Base-by-base conservation (phyloP, 2,888 invertebrate genomes). In the Epistrophe grossulariae region DNA sequence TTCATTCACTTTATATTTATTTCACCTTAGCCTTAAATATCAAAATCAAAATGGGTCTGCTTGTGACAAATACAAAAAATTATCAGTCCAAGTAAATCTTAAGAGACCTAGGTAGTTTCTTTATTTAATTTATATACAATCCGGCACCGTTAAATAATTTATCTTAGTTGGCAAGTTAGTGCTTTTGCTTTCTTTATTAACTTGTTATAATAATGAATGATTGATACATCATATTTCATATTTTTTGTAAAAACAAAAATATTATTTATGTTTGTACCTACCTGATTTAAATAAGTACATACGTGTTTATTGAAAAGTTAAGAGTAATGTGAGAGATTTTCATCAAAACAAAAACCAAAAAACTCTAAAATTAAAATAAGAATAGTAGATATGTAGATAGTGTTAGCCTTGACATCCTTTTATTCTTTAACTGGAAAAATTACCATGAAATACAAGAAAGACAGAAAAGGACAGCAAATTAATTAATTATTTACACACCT, bases 401-500 rank as follows among this genome's bases (percentile, higher is more conserved):
- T 40, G 28, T 24, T 28, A 28, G 10, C 64, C 64, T 64, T 64
- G 64, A 64, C 64, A 64, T 64, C 45, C 11, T 64, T 17, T 64
- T 31, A 7, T 45, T 15, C 13, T 19, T 45, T 15, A 24, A 45
- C 35, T 11, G 17, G 13, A 40, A 35, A 28, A 59, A 10, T 31
- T 57, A 35, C 19, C 60, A 60, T 60, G 19, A 60, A 40, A 2
- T 15, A 17, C 17, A 59, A 59, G 19, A 11, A 59, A 38, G 5
- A 55, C 55, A 55, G 9, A 28, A 9, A 28, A 15, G 2, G 35
- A 35, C 31, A 9, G 62, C 7, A 24, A 13, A 24, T 19, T 62
- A 62, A 62, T 62, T 62, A 62, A 62, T 62, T 43, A 60, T 17
- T 35, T 59, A 62, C 62, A 62, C 62, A 43, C 62, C 62, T 40